These are phyloP conservation scores for Myotis findleyi DNA, from an alignment of 2,797 vertebrate species.

Conservation along the genomic window DNA sequence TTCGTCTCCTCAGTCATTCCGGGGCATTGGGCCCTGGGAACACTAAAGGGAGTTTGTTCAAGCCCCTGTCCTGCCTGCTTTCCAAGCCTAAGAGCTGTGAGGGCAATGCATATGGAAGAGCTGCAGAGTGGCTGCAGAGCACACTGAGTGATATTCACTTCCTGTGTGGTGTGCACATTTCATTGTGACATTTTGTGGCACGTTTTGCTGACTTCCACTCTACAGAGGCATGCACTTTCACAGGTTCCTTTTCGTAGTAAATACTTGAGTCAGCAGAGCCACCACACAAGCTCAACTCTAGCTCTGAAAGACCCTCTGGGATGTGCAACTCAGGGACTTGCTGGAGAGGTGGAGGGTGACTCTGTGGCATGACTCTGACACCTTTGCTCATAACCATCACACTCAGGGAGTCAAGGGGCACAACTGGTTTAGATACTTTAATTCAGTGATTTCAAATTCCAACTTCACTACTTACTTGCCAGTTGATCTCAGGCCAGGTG, in stretches of 20 bases:
- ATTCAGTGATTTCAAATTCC: constrained; percentile 50
- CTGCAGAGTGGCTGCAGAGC: background rate
- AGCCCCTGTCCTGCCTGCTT: background rate
- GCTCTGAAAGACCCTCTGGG: background rate
- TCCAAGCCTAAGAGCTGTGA: constrained; percentile 29
- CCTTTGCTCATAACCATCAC: background rate
- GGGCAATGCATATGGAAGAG: background rate
- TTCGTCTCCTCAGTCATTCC: background rate
- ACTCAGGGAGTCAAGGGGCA: background rate
- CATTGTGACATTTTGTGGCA: background rate
- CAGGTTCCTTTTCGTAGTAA: background rate
- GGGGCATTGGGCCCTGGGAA: background rate
- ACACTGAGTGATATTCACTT: background rate
- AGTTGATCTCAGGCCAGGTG: background rate
- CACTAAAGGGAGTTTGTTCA: background rate
- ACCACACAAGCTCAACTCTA: background rate
- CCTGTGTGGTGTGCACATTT: constrained; percentile 29
- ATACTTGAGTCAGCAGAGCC: background rate
- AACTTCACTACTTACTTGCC: background rate
- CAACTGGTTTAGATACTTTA: background rate
- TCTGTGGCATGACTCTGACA: background rate
- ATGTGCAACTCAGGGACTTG: background rate
- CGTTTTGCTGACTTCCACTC: background rate
- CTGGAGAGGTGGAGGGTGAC: no score
- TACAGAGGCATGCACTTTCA: constrained; percentile 32